Evolutionary conservation across 2,888 invertebrate species (phyloP).

Genomic region (Drosophila subsilvestris): DNA sequence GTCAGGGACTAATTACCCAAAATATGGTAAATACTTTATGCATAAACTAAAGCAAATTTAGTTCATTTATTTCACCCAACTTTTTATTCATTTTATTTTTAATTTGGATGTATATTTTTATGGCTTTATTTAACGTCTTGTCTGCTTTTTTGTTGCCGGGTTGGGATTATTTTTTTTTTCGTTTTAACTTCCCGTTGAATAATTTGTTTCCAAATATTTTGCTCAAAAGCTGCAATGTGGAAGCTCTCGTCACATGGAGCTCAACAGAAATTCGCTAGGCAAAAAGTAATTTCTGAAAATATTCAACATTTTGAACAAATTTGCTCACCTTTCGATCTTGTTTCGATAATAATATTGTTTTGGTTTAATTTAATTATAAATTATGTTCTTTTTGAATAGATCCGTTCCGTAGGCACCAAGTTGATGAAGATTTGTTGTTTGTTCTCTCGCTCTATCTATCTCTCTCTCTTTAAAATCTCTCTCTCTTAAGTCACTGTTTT

Average conservation of each 20-base stretch:
- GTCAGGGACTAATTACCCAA: conserved; percentile 85
- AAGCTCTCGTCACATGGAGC: conserved; percentile 65
- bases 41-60: conserved; percentile 68
- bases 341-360: not conserved
- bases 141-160: conserved; percentile 11
- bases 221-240: conserved; percentile 72
- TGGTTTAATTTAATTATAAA: conserved; percentile 10
- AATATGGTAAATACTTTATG: conserved; percentile 84
- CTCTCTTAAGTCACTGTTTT: conserved; percentile 24
- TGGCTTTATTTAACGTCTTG: conserved; percentile 1
- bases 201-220: conserved; percentile 48
- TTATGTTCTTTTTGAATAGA: conserved; percentile 14
- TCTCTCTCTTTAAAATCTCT: conserved; percentile 1
- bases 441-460: conserved; percentile 10
- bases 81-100: conserved; percentile 43
- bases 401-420: conserved; percentile 24
- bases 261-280: conserved; percentile 68
- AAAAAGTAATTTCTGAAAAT: conserved; percentile 62
- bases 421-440: conserved; percentile 35
- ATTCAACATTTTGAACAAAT: conserved; percentile 4
- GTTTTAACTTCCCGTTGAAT: conserved; percentile 32
- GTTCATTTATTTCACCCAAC: conserved; percentile 34
- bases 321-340: conserved; percentile 14
- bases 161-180: conserved; percentile 24
- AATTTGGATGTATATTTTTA: conserved; percentile 33